Conservation (phyloP, 2,888 invertebrate genomes). For the Trissonchulus sp. region DNA sequence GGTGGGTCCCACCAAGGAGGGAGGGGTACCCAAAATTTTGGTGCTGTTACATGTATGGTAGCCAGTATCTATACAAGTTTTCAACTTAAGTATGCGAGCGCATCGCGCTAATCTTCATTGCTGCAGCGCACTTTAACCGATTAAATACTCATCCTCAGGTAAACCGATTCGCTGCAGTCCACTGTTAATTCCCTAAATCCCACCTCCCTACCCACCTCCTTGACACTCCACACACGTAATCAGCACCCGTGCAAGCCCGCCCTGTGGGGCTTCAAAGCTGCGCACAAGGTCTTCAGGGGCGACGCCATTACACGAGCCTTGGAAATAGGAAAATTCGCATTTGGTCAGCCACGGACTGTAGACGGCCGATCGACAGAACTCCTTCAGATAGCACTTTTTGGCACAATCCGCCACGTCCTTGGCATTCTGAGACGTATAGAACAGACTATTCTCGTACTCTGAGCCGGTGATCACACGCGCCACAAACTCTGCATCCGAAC, state of each 20-base stretch:
- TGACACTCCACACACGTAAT: not conserved
- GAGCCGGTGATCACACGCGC: not conserved
- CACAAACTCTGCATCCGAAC: not conserved
- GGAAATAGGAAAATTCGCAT: constrained; percentile 23
- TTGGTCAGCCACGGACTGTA: constrained; percentile 38
- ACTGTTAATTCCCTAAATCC: no score
- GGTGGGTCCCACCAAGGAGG: no score
- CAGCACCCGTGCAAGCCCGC: not conserved
- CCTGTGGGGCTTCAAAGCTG: not conserved
- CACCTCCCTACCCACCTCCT: constrained; percentile 1
- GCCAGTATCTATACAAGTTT: no score
- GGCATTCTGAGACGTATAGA: constrained; percentile 32
- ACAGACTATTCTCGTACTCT: not conserved
- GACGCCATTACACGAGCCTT: not conserved
- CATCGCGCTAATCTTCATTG: no score
- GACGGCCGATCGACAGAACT: constrained; percentile 47
- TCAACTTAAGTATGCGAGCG: no score
- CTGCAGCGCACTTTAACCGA: no score
- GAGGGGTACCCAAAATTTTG: no score
- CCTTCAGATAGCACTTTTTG: constrained; percentile 43
- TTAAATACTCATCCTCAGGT: no score
- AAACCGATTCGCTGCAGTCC: no score
- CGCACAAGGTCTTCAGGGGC: not conserved
- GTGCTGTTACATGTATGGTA: no score
- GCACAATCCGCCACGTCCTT: constrained; percentile 44